These are phyloP conservation scores for Catharus bicknelli DNA, from an alignment of 2,113 vertebrate species.

Conservation along the genomic window DNA sequence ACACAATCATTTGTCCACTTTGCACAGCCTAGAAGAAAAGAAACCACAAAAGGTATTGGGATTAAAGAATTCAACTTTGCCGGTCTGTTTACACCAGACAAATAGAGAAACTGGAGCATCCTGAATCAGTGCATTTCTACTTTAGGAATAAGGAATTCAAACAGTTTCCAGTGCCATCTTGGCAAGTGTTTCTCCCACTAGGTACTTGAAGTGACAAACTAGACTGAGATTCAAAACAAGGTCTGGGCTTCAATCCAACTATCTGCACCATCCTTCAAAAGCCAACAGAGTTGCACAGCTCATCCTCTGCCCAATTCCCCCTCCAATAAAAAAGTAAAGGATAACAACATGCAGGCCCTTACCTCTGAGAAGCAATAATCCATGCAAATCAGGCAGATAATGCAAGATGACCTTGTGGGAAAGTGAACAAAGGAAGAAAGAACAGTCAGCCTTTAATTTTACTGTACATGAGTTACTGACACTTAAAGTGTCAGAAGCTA, in stretches of 20 bases:
- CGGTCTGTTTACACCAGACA: background rate
- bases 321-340: background rate
- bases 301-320: background rate
- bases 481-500: background rate
- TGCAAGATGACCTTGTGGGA: background rate
- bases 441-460: background rate
- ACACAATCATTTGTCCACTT: constrained; percentile 86
- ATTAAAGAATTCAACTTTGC: background rate
- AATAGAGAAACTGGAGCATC: background rate
- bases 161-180: background rate
- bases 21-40: constrained; percentile 79
- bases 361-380: background rate
- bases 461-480: background rate
- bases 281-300: background rate
- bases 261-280: background rate
- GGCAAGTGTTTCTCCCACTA: background rate
- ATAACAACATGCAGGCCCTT: background rate
- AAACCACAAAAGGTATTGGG: background rate
- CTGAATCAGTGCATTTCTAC: background rate
- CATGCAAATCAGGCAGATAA: background rate
- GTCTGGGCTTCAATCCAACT: background rate
- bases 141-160: background rate
- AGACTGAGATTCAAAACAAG: background rate
- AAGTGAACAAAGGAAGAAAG: background rate
- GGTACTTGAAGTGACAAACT: background rate